Percentiles rank a stretch among this genome's conserved stretches.
Conservation (phyloP, 1,140 invertebrate genomes). For the Microplitis mediator region DNA sequence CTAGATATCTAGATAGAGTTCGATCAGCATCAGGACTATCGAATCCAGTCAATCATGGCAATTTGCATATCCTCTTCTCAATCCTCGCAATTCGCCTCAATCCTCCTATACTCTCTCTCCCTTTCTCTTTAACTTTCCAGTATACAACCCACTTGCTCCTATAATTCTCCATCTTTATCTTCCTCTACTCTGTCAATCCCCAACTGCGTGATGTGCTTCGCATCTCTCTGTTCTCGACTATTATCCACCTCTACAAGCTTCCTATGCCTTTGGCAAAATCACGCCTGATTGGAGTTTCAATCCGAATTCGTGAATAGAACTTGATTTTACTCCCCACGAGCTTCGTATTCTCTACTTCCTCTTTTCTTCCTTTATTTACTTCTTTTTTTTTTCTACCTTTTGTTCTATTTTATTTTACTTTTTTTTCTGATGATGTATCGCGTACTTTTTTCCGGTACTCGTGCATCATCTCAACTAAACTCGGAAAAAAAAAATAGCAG, state of each 20-base stretch:
- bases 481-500: not conserved
- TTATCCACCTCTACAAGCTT: constrained; percentile 40
- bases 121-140: not conserved
- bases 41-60: constrained; percentile 48
- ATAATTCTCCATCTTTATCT: not conserved
- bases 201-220: not conserved
- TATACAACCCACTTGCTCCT: not conserved
- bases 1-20: not conserved
- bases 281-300: constrained; percentile 51
- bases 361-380: not conserved
- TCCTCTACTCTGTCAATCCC: not conserved
- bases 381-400: not conserved
- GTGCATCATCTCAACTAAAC: not conserved
- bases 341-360: not conserved
- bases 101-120: constrained; percentile 3
- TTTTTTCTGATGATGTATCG: not conserved
- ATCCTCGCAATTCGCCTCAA: constrained; percentile 12
- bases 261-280: constrained; percentile 47
- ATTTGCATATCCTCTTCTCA: constrained; percentile 46
- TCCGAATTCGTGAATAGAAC: constrained; percentile 50
- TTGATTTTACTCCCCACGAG: constrained; percentile 43
- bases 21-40: not conserved
- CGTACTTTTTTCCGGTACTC: not conserved
- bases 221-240: constrained; percentile 30
- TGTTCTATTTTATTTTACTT: not conserved